These are phyloP conservation scores for Desoria tigrina DNA, from an alignment of 2,888 invertebrate species.

Conservation along the genomic window DNA sequence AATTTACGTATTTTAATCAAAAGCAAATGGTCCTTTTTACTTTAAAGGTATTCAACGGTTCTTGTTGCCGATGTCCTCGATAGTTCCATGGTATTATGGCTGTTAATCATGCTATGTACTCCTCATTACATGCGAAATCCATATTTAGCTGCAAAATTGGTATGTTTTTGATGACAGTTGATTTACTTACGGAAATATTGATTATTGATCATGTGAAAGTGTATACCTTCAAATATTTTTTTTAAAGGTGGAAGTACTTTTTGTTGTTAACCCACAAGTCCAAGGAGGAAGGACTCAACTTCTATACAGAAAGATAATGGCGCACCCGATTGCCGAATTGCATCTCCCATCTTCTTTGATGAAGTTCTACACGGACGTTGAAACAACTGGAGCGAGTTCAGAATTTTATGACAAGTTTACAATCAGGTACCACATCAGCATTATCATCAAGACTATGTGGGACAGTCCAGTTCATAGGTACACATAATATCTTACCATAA, in stretches of 20 bases:
- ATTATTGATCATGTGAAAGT: no score
- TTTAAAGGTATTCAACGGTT: constrained; percentile 70
- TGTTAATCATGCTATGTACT: constrained; percentile 85
- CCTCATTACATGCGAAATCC: constrained; percentile 92
- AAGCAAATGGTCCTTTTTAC: no score
- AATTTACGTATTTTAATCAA: no score
- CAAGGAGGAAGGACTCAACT: constrained; percentile 55
- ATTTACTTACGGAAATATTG: no score
- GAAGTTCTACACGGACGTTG: constrained; percentile 98
- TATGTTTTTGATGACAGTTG: no score
- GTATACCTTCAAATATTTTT: no score
- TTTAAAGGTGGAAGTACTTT: constrained; percentile 53
- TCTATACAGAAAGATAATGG: constrained; percentile 77
- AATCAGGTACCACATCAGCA: constrained; percentile 95
- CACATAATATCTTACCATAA: constrained; percentile 26
- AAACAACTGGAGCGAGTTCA: constrained; percentile 94
- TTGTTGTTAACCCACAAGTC: constrained; percentile 60
- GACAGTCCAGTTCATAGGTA: constrained; percentile 80
- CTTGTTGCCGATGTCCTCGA: constrained; percentile 76
- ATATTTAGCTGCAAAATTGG: constrained; percentile 92
- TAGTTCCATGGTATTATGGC: constrained; percentile 81
- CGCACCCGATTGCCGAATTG: constrained; percentile 79
- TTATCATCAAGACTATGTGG: constrained; percentile 96
- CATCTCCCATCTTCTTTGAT: constrained; percentile 85
- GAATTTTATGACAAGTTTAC: constrained; percentile 99